Evolutionary conservation across 1,140 invertebrate genomes (phyloP), one percentile per base, ranked within the genome.

Genomic region (Zaprionus vittiger): DNA sequence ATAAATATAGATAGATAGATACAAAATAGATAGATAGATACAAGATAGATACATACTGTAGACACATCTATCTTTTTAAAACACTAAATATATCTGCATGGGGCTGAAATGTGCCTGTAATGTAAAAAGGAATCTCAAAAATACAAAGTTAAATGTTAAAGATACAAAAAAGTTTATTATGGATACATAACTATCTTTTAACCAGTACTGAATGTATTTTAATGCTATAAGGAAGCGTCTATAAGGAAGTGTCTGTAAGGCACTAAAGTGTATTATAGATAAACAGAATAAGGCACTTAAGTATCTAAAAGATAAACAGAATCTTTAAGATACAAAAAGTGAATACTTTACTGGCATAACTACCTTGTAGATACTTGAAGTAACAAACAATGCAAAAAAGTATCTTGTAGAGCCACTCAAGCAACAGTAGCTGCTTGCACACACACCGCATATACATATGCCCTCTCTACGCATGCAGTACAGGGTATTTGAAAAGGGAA

Each of bases 401-500:
- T 7, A 7, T 44, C 41, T n/a, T n/a, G n/a, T n/a, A n/a, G n/a
- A n/a, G n/a, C n/a, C n/a, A n/a, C n/a, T 34, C 9, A 4, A 34
- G 31, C 9, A 34, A 34, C 9, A 11, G 38, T 5, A 41, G 4
- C 38, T 41, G 4, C 38, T 41, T n/a, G 15, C 38, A 41, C 1
- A 15, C 15, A n/a, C 38, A 2, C 38, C 1, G 15, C 5, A n/a
- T 15, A n/a, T 41, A 47, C 41, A 5, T 26, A 31, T 31, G 7
- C 17, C 44, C n/a, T 49, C 3, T 4, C 11, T 22, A 3, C 9
- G 3, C 12, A 1, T 22, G 47, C 41, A 47, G 2, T 52, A 14
- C 47, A 24, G 47, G 47, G 47, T 52, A 52, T 52, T 22, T 11
- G 20, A 20, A 59, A 60, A 59, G 24, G 69, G 55, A 67, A 85